Evolutionary conservation across 2,888 invertebrate genomes (phyloP).

Genomic region (Andrena bucephala): DNA sequence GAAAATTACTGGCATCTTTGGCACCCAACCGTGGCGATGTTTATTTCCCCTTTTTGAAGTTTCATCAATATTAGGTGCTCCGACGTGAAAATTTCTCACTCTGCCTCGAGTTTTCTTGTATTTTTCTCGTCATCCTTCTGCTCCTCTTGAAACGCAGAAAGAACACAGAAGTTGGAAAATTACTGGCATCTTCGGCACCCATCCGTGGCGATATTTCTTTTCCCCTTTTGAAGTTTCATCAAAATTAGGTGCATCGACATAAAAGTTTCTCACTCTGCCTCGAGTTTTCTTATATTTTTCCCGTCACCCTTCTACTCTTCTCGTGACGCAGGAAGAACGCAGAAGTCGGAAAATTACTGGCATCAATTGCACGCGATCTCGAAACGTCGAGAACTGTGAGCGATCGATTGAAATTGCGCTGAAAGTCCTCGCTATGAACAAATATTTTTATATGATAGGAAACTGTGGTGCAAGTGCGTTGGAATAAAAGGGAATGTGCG

Average conservation of each 20-base stretch:
- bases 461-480: neutral
- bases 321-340: neutral
- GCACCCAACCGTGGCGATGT: too few species aligned
- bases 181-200: neutral
- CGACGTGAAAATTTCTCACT: too few species aligned
- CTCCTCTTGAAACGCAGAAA: too few species aligned
- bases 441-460: neutral
- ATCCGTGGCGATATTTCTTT: too few species aligned
- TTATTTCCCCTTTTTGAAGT: too few species aligned
- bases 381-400: neutral
- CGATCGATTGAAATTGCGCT: constrained; percentile 1
- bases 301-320: neutral
- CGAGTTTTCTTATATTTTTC: neutral
- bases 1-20: neutral
- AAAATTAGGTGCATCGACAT: too few species aligned
- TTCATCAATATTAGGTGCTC: too few species aligned
- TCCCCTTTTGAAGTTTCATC: too few species aligned
- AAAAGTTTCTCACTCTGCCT: neutral
- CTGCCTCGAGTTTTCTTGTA: neutral
- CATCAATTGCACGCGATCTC: neutral
- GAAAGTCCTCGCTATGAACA: neutral
- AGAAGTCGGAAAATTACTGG: neutral
- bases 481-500: too few species aligned
- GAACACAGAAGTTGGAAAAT: neutral
- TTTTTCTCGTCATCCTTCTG: neutral